Evolutionary conservation across 1,140 invertebrate genomes (phyloP).

Genomic region (Latrodectus geometricus): DNA sequence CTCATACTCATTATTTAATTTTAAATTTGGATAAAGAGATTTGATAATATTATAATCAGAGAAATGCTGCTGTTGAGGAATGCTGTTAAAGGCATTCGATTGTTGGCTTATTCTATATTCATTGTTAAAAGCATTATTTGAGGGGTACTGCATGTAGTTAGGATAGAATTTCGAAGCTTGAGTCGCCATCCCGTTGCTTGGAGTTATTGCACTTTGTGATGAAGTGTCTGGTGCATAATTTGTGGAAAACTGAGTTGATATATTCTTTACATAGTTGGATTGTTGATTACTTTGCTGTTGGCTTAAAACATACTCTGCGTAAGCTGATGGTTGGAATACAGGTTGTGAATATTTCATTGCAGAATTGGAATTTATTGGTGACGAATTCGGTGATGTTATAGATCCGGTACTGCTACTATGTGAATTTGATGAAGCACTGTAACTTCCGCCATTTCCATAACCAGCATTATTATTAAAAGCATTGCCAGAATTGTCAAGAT

Average conservation of each 20-base stretch:
- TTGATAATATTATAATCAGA: conserved; percentile 3
- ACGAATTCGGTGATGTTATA: neutral
- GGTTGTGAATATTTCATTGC: conserved; percentile 33
- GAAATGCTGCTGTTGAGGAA: conserved; percentile 8
- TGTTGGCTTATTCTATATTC: neutral
- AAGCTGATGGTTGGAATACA: conserved; percentile 20
- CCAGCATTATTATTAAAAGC: too few relatives aligned
- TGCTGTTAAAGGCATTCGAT: conserved; percentile 8
- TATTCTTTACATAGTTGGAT: neutral
- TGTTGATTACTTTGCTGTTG: conserved; percentile 15
- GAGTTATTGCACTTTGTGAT: neutral
- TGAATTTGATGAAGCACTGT: too few relatives aligned
- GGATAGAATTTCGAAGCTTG: conserved; percentile 35
- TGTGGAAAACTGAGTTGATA: conserved; percentile 9
- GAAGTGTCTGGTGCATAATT: neutral
- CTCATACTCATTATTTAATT: neutral
- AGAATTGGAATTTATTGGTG: neutral
- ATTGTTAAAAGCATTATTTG: conserved; percentile 15
- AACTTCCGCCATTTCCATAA: too few relatives aligned
- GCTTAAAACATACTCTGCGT: conserved; percentile 30
- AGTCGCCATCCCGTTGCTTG: neutral
- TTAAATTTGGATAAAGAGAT: neutral
- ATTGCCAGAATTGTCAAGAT: too few relatives aligned
- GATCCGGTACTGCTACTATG: neutral
- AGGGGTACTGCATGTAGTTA: conserved; percentile 26